Evolutionary conservation across 1,140 invertebrate genomes (phyloP).

Genomic region (Asobara japonica): DNA sequence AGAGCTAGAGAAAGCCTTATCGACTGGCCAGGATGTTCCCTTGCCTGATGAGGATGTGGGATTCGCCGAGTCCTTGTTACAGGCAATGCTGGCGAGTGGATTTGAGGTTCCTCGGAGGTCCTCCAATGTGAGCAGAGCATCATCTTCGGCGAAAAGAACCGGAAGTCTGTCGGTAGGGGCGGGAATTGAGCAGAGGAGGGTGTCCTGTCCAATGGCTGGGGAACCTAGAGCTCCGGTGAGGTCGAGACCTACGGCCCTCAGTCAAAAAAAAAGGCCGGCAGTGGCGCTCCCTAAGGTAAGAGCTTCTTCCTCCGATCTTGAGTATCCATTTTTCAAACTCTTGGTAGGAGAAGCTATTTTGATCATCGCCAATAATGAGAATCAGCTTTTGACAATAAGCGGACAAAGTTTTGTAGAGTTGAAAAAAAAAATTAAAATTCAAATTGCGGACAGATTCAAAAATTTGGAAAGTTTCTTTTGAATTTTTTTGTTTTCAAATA

Average conservation of each 20-base stretch:
- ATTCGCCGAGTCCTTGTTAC: slow-evolving; percentile 49
- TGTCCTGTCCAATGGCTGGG: slow-evolving; percentile 27
- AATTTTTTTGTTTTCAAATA: too few relatives aligned
- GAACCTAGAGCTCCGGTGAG: neutral
- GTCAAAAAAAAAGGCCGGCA: slow-evolving; percentile 19
- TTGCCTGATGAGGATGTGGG: slow-evolving; percentile 46
- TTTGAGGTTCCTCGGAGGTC: slow-evolving; percentile 23
- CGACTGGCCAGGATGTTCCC: slow-evolving; percentile 26
- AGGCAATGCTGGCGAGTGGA: slow-evolving; percentile 45
- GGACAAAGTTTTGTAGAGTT: too few relatives aligned
- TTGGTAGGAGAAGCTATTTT: too few relatives aligned
- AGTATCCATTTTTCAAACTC: too few relatives aligned
- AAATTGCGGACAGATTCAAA: too few relatives aligned
- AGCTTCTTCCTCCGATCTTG: too few relatives aligned
- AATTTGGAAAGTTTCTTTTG: too few relatives aligned
- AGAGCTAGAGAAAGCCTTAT: slow-evolving; percentile 34
- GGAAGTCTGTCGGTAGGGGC: slow-evolving; percentile 68
- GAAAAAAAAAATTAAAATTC: too few relatives aligned
- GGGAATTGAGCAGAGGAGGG: slow-evolving; percentile 45
- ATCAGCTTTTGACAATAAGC: too few relatives aligned
- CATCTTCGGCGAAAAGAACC: slow-evolving; percentile 38
- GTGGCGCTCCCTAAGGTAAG: too few relatives aligned
- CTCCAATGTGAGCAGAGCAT: slow-evolving; percentile 4
- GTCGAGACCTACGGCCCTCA: neutral
- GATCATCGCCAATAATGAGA: too few relatives aligned